A percentile compares a stretch with the other conserved stretches of the same genome.
Conservation (phyloP, 2,797 vertebrate species). For the Onychomys leucogaster region DNA sequence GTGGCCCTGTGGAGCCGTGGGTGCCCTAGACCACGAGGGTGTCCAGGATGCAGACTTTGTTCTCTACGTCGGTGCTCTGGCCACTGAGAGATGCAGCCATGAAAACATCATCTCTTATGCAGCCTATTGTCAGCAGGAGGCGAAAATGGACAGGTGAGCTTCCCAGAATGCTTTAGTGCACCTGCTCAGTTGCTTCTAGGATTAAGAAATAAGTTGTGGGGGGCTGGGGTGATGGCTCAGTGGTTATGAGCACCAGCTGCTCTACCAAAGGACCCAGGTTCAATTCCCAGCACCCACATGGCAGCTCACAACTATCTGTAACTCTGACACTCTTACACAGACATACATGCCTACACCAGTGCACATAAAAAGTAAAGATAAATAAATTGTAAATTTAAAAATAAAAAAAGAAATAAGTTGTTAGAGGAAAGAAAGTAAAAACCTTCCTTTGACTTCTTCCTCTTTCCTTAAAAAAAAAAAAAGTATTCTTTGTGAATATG, state of each 20-base stretch:
- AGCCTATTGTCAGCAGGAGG: conserved; percentile 98
- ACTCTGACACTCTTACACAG: too few relatives aligned
- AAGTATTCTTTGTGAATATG: background rate
- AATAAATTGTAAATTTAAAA: too few relatives aligned
- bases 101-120: conserved; percentile 98
- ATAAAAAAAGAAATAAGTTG: background rate
- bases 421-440: background rate
- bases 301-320: too few relatives aligned
- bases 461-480: background rate
- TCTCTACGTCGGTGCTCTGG: conserved; percentile 95
- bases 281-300: too few relatives aligned
- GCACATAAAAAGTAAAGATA: too few relatives aligned
- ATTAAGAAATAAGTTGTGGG: background rate
- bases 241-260: too few relatives aligned
- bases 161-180: background rate
- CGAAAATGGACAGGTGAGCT: conserved; percentile 94
- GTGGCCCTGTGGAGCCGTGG: conserved; percentile 90
- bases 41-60: conserved; percentile 94
- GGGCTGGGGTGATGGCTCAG: too few relatives aligned
- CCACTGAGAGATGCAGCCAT: conserved; percentile 96
- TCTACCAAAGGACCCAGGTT: too few relatives aligned
- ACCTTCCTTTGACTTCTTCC: background rate
- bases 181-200: background rate
- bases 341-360: too few relatives aligned
- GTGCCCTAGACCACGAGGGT: conserved; percentile 91